A percentile compares a stretch with the other conserved stretches of the same genome.
phyloP scores from a whole-genome alignment of 2,888 invertebrate genomes.

The Bellardia pandia region DNA sequence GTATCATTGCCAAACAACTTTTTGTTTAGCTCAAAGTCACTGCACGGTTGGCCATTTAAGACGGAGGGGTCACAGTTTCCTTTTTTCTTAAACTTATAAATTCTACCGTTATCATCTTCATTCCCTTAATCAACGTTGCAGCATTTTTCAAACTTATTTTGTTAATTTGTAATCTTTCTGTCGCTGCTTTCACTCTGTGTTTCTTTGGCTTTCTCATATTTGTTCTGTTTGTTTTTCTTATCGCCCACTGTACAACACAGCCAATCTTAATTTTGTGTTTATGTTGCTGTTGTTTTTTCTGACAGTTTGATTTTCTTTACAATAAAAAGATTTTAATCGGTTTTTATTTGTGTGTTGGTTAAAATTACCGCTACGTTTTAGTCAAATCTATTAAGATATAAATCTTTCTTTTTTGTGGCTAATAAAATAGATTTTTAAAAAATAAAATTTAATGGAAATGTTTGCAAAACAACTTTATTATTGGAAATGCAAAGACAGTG shows the following conservation, averaged over 20 bases:
- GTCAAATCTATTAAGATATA: constrained; percentile 44
- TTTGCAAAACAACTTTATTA: constrained; percentile 43
- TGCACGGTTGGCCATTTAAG: too few relatives aligned
- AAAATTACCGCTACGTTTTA: constrained; percentile 50
- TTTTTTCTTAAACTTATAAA: too few relatives aligned
- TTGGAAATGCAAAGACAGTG: constrained; percentile 15
- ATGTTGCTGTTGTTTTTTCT: neutral
- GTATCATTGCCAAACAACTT: too few relatives aligned
- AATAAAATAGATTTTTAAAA: too few relatives aligned
- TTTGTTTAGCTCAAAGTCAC: too few relatives aligned
- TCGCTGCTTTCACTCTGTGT: too few relatives aligned
- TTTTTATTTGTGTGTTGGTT: constrained; percentile 21
- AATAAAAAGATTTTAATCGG: constrained; percentile 24
- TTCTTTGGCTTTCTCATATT: neutral
- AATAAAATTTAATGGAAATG: constrained; percentile 26
- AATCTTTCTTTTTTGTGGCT: constrained; percentile 34
- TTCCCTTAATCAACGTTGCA: too few relatives aligned
- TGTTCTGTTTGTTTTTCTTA: neutral
- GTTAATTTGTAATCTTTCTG: too few relatives aligned
- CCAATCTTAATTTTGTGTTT: constrained; percentile 21
- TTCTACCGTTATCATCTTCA: too few relatives aligned
- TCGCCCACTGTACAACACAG: constrained; percentile 11
- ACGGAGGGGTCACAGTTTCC: too few relatives aligned
- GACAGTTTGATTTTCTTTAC: constrained; percentile 1
- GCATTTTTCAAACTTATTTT: too few relatives aligned